Percentiles rank a stretch among this genome's conserved stretches.
These are phyloP conservation scores for Poecilia gillii DNA, from an alignment of 2,797 vertebrate genomes.

Conservation along the genomic window DNA sequence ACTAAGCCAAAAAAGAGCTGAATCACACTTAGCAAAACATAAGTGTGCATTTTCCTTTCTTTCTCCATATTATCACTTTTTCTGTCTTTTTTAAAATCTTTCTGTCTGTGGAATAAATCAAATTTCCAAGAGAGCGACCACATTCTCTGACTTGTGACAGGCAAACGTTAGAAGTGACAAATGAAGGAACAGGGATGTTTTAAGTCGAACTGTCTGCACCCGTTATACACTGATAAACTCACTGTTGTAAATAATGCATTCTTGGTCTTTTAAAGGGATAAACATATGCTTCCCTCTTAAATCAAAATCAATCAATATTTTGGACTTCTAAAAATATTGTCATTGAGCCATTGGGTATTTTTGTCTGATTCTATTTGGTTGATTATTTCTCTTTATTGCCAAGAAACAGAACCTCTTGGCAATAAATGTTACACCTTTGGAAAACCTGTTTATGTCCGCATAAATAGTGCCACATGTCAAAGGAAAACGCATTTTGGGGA, in stretches of 20 bases:
- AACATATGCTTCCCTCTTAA: neutral
- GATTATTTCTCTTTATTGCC: neutral
- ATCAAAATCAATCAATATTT: neutral
- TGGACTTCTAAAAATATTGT: neutral
- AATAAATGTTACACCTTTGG: neutral
- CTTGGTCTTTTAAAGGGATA: neutral
- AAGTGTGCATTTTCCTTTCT: constrained; percentile 17
- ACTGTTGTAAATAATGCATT: neutral
- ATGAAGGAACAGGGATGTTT: neutral
- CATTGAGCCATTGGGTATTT: neutral
- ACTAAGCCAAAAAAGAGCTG: constrained; percentile 17
- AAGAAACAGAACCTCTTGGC: neutral
- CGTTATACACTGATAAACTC: neutral
- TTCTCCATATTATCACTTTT: neutral
- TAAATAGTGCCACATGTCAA: neutral
- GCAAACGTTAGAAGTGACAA: neutral
- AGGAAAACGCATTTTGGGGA: neutral
- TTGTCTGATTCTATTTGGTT: neutral
- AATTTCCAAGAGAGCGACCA: neutral
- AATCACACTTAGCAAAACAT: constrained; percentile 6
- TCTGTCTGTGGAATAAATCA: neutral
- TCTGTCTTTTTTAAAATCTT: neutral
- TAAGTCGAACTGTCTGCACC: neutral
- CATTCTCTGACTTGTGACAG: neutral
- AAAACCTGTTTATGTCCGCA: neutral